Percentiles rank a stretch among this genome's conserved stretches.
Evolutionary conservation across 2,888 invertebrate genomes (phyloP).

Genomic region (Crematogaster levior): DNA sequence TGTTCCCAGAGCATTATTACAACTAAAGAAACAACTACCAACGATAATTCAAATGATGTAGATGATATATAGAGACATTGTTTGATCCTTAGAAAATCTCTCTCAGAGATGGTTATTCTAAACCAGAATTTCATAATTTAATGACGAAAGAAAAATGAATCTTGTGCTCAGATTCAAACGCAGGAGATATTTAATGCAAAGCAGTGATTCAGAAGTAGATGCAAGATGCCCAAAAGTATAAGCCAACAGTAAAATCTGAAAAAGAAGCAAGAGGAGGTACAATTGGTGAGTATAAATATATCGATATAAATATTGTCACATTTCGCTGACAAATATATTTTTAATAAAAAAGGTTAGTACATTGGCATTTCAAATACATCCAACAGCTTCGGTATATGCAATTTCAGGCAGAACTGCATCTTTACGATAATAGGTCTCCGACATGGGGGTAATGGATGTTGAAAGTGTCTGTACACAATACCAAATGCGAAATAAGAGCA

Average conservation of each 20-base stretch:
- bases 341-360: constrained; percentile 11
- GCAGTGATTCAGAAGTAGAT: constrained; percentile 59
- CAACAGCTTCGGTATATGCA: constrained; percentile 88
- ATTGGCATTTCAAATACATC: constrained; percentile 78
- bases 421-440: constrained; percentile 88
- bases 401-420: constrained; percentile 88
- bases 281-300: constrained; percentile 70
- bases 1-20: constrained; percentile 55
- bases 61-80: constrained; percentile 73
- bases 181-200: constrained; percentile 74
- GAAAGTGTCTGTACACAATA: constrained; percentile 85
- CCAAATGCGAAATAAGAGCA: constrained; percentile 73
- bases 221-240: constrained; percentile 57
- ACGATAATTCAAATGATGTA: constrained; percentile 71
- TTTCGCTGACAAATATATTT: background rate
- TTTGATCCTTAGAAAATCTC: constrained; percentile 82
- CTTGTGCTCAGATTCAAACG: constrained; percentile 78
- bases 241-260: constrained; percentile 59
- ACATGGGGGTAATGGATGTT: constrained; percentile 87
- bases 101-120: constrained; percentile 80
- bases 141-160: constrained; percentile 81
- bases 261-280: constrained; percentile 66
- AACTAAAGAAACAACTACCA: constrained; percentile 60
- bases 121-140: constrained; percentile 81
- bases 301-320: background rate